Conservation (phyloP, 2,797 vertebrate species). For the Telmatherina bonti region DNA sequence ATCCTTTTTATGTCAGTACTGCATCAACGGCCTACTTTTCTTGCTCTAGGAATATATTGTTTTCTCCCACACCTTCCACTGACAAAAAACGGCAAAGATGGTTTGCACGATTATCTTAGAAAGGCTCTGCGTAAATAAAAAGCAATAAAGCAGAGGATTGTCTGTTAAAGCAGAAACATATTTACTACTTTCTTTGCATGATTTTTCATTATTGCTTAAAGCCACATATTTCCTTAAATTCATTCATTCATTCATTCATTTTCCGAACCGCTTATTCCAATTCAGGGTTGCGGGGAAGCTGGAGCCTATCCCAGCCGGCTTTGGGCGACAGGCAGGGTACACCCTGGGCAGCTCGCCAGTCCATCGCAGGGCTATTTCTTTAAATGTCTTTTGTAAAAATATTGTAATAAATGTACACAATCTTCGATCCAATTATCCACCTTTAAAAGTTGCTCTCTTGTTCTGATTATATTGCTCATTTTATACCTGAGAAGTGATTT, state of each 20-base stretch:
- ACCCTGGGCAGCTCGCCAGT: no score
- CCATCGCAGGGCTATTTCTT: no score
- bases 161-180: not conserved
- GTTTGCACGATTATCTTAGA: conserved; percentile 50
- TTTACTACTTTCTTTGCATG: conserved; percentile 7
- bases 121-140: conserved; percentile 6
- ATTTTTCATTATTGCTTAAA: conserved; percentile 19
- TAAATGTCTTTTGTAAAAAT: no score
- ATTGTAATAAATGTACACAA: no score
- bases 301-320: no score
- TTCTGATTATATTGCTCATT: conserved; percentile 52
- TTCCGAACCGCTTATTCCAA: no score
- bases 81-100: conserved; percentile 24
- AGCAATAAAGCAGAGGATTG: not conserved
- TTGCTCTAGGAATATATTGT: conserved; percentile 48
- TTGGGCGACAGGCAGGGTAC: no score
- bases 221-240: no score
- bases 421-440: conserved; percentile 30
- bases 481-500: conserved; percentile 48
- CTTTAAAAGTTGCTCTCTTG: conserved; percentile 24
- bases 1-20: conserved; percentile 60
- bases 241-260: no score
- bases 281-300: no score
- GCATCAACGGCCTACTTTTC: conserved; percentile 34
- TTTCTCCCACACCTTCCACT: conserved; percentile 33